Evolutionary conservation across 2,113 vertebrate species (phyloP), one percentile per base, ranked within the genome.

Genomic region (Atlantisia rogersi): DNA sequence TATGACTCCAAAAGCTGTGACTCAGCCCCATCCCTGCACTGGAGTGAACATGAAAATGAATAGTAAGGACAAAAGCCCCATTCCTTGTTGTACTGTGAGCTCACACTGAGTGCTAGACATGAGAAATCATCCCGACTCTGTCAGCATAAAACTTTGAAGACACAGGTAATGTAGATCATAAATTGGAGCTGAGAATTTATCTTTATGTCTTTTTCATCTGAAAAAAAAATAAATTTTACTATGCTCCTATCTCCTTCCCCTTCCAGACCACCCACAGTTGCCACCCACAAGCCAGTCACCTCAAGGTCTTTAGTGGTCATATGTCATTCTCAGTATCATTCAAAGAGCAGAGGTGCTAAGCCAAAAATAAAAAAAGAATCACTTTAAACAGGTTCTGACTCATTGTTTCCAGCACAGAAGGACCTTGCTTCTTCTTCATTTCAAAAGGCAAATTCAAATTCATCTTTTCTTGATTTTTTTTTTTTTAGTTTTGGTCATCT

Each of bases 111-210:
- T 42, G 40, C 50, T 58, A 82, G 80, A 88, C 26, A 28, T 69
- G 48, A 93, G 60, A 83, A 92, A 94, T 83, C 4, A 3, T 35
- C 28, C 80, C 68, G 39, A 26, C 44, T 67, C 55, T 50, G 58
- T 88, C 83, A 91, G 70, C 55, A 62, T 69, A 81, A 94, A 92
- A 40, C 50, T 92, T 96, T 29, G 58, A 86, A 86, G 92, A 25
- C 70, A 64, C 58, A 92, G 94, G 94, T 95, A 94, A 68, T 37
- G 16, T 84, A 13, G n/a, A 12, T 89, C 58, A 76, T 88, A 92
- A 82, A 94, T 92, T 55, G 69, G 50, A 91, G 25, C 42, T 76
- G 32, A 63, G 53, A 92, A 85, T 85, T 91, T 79, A 3, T 14
- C 69, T 83, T 44, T 59, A 76, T 90, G 31, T 21, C 11, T 28